Evolutionary conservation across 2,888 invertebrate genomes (phyloP).

Genomic region (Netelia fuscicornis): DNA sequence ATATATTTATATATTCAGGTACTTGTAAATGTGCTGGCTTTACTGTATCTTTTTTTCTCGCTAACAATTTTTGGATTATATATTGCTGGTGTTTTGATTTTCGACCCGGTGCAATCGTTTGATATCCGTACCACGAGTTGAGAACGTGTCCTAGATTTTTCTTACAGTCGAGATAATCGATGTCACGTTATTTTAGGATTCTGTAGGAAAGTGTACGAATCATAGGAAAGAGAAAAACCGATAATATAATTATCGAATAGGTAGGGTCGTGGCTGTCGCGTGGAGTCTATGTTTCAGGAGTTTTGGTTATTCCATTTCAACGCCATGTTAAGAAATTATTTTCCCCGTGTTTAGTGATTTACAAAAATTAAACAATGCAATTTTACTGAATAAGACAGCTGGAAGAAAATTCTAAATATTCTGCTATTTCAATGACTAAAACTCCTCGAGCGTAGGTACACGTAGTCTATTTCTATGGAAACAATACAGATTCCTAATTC

Average conservation of each 20-base stretch:
- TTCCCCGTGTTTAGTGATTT: background rate
- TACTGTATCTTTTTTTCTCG: constrained; percentile 20
- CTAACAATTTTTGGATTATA: constrained; percentile 39
- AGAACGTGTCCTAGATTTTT: constrained; percentile 24
- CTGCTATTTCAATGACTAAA: background rate
- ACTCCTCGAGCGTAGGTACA: background rate
- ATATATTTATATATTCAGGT: constrained; percentile 10
- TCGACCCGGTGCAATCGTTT: constrained; percentile 39
- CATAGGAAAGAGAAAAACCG: background rate
- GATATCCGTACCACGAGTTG: constrained; percentile 25
- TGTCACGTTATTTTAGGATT: background rate
- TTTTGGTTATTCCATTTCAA: background rate
- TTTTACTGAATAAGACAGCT: background rate
- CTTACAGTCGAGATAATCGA: background rate
- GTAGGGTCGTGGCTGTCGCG: background rate
- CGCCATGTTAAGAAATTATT: background rate
- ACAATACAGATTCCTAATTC: background rate
- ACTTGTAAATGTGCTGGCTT: constrained; percentile 52
- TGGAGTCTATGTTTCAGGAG: background rate
- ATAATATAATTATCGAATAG: background rate
- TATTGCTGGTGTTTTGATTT: constrained; percentile 37
- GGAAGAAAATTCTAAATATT: background rate
- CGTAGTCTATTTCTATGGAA: background rate
- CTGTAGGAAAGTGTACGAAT: background rate
- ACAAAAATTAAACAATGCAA: background rate